Conservation (phyloP, 1,140 invertebrate species). For the Dreissena rostriformis region DNA sequence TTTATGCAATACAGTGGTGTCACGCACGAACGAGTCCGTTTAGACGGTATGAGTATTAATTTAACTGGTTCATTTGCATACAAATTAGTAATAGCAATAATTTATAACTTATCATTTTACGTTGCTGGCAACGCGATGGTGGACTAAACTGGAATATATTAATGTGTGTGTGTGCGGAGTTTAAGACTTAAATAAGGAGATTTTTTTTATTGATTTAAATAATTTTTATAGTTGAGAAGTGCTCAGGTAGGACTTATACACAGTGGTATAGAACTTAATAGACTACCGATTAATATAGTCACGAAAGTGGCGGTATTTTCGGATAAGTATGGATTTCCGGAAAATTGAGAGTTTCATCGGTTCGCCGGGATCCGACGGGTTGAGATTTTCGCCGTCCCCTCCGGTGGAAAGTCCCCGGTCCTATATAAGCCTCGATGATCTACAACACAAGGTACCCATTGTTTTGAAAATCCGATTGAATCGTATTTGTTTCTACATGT, state of each 20-base stretch:
- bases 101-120: not conserved
- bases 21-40: not conserved
- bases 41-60: not conserved
- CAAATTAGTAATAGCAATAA: conserved; percentile 8
- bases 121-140: no score
- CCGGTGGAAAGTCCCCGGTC: not conserved
- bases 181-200: no score
- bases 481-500: no score
- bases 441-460: not conserved
- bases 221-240: no score
- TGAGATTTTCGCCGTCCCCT: conserved; percentile 5
- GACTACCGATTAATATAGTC: no score
- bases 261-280: no score
- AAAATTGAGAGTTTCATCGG: conserved; percentile 27
- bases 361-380: conserved; percentile 27
- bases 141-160: no score
- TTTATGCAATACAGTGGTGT: not conserved
- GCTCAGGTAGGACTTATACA: no score
- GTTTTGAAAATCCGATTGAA: no score
- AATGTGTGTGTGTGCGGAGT: no score
- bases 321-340: conserved; percentile 33
- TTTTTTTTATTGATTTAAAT: no score
- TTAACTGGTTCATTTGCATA: conserved; percentile 10
- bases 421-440: conserved; percentile 3
- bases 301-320: not conserved